A percentile compares a stretch with the other conserved stretches of the same genome.
Conservation (phyloP, 2,113 vertebrate species). For the Carassius carassius region DNA sequence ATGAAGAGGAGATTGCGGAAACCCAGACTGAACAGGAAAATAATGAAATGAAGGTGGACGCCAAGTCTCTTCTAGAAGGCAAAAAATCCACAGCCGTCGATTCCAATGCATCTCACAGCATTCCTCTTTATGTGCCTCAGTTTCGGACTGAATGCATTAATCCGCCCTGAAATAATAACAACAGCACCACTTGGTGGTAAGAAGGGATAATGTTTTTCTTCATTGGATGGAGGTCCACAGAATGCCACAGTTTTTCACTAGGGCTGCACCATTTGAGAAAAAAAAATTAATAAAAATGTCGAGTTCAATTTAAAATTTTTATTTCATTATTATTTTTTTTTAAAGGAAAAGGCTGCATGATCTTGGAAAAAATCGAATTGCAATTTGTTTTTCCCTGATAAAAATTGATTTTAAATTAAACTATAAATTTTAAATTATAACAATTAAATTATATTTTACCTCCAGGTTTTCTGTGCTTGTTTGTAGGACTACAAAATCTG, state of each 20-base stretch:
- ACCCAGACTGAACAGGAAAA: conserved; percentile 58
- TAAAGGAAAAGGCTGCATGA: background rate
- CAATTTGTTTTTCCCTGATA: background rate
- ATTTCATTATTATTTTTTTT: background rate
- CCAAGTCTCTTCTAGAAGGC: conserved; percentile 51
- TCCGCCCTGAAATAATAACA: conserved; percentile 63
- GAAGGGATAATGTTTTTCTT: background rate
- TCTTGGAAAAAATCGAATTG: background rate
- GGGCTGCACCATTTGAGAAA: background rate
- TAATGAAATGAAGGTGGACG: conserved; percentile 61
- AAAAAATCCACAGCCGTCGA: conserved; percentile 22
- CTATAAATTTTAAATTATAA: no score
- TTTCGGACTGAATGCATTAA: conserved; percentile 75
- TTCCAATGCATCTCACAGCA: conserved; percentile 45
- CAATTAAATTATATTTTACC: background rate
- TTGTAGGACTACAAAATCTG: background rate
- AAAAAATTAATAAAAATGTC: no score
- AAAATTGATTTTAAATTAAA: background rate
- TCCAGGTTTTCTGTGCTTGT: background rate
- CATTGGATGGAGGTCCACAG: background rate
- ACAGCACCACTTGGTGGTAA: conserved; percentile 52
- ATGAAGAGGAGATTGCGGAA: conserved; percentile 52
- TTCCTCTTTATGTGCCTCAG: conserved; percentile 86
- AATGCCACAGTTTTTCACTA: background rate
- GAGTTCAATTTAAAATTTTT: background rate